These are phyloP conservation scores for Emydura subglobosa DNA, from an alignment of 2,113 vertebrate species.

Conservation along the genomic window DNA sequence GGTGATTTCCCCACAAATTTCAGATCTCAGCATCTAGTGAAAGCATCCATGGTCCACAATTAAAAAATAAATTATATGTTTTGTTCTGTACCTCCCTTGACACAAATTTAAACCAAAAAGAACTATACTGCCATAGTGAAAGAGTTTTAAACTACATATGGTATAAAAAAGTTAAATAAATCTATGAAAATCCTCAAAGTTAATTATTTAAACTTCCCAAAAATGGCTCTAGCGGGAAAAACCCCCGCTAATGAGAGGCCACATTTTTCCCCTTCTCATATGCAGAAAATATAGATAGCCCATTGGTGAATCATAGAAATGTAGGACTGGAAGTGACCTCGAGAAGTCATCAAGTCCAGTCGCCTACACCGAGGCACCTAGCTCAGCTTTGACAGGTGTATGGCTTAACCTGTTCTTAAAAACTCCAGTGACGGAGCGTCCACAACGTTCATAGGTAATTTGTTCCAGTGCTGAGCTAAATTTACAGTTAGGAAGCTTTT, in stretches of 20 bases:
- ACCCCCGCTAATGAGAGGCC: not conserved
- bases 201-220: not conserved
- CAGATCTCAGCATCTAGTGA: not conserved
- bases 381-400: not conserved
- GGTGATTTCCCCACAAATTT: slow-evolving; percentile 32
- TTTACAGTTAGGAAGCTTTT: not conserved
- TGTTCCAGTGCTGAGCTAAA: not conserved
- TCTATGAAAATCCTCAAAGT: not conserved
- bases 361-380: not conserved
- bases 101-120: not conserved
- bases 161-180: not conserved
- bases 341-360: not conserved
- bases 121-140: not conserved
- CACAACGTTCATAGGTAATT: not conserved
- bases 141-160: not conserved
- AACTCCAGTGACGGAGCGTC: not conserved
- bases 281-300: not conserved
- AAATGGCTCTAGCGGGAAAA: not conserved
- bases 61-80: not conserved
- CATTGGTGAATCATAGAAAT: not conserved
- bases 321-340: not conserved
- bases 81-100: not conserved
- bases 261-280: not conserved
- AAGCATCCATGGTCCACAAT: not conserved
- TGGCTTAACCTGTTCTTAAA: not conserved